A percentile compares a stretch with the other conserved stretches of the same genome.
These are phyloP conservation scores for Nothocercus julius DNA, from an alignment of 2,113 vertebrate species.

Conservation along the genomic window DNA sequence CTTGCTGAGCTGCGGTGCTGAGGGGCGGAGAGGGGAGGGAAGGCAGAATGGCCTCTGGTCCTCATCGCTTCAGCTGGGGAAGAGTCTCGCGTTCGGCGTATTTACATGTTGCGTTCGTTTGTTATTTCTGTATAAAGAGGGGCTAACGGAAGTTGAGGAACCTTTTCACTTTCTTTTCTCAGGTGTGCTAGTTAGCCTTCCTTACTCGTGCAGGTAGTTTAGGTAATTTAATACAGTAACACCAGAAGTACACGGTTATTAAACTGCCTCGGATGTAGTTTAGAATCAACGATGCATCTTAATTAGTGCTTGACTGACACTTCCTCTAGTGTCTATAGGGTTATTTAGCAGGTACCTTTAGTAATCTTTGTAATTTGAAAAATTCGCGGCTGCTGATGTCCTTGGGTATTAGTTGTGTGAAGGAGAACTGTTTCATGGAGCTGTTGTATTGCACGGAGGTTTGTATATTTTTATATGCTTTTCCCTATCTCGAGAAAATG, in stretches of 20 bases:
- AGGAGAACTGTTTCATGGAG: accelerated
- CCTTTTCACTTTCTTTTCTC: background rate
- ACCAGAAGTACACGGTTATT: background rate
- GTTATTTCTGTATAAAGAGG: background rate
- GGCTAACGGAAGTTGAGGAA: background rate
- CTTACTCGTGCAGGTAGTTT: conserved; percentile 10
- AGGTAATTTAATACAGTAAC: conserved; percentile 41
- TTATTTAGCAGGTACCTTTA: background rate
- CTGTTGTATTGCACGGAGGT: background rate
- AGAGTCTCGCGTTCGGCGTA: background rate
- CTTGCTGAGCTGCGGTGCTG: background rate
- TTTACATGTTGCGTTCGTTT: background rate
- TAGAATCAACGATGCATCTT: background rate
- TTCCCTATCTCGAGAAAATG: background rate
- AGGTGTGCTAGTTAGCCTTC: background rate
- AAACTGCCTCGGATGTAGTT: background rate
- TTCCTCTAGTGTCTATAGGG: background rate
- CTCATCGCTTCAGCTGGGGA: background rate
- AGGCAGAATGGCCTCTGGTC: background rate
- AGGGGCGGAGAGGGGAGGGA: background rate
- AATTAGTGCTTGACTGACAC: background rate
- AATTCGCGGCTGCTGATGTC: background rate
- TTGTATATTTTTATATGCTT: background rate
- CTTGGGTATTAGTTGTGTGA: background rate
- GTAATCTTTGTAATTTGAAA: background rate